Evolutionary conservation across 2,888 invertebrate species (phyloP), one percentile per base, ranked within the genome.

Genomic region (Alitta virens): DNA sequence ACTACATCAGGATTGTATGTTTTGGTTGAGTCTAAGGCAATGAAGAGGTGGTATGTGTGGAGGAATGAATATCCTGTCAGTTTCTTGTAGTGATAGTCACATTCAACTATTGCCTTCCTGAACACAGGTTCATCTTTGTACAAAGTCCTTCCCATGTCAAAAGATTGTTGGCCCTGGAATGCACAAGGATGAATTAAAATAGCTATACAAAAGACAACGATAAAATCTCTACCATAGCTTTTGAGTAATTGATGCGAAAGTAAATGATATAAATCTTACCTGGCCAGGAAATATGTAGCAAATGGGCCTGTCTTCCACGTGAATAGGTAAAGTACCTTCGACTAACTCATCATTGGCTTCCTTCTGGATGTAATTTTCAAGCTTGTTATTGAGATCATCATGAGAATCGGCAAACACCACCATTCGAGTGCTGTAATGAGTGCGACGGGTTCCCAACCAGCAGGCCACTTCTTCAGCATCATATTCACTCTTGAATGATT

Each of bases 231-330:
- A 7, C 33, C 5, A 33, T 7, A n/a, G n/a, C n/a, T n/a, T n/a
- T n/a, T n/a, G n/a, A n/a, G n/a, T n/a, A n/a, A n/a, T n/a, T n/a
- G n/a, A n/a, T n/a, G n/a, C n/a, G n/a, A 7, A 7, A 33, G 12
- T 33, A 7, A 33, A 33, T 33, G 12, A 12, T 12, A 33, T 33
- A 7, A 33, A 5, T 7, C 33, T 33, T 33, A 33, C 33, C 33
- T 50, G 49, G 16, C 68, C 68, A 21, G 67, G 68, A 24, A 66
- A 63, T 3, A 66, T 55, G 50, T 63, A 61, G 55, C 66, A 66
- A 23, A 66, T 53, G 21, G 51, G 58, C 16, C 49, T 60, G 18
- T 60, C 27, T 16, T 53, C 33, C 7, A 53, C 25, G 24, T 46
- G 33, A 18, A 21, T 33, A 16, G 52, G 43, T 23, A 53, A 53